Evolutionary conservation across 2,888 invertebrate species (phyloP), one percentile per base, ranked within the genome.

Genomic region (Junonia oenone): DNA sequence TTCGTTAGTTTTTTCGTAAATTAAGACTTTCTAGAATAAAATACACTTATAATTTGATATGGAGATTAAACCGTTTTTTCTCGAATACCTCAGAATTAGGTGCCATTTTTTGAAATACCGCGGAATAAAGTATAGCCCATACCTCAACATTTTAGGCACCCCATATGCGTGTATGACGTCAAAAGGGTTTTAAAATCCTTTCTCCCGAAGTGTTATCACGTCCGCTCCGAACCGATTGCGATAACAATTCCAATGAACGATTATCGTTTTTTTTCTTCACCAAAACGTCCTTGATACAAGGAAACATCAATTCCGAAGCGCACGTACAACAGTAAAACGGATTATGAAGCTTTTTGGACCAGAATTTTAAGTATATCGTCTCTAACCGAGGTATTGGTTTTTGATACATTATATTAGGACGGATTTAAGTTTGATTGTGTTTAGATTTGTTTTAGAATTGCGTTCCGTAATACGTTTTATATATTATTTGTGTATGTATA

Each of bases 161-260:
- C n/a, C n/a, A n/a, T n/a, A n/a, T n/a, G n/a, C n/a, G n/a, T n/a
- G n/a, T n/a, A n/a, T 29, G 26, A 26, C 31, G 37, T 19, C 37
- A 46, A 14, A 11, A 37, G 46, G 13, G 37, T 29, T 40, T 52
- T 35, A 43, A 54, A 54, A 54, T 49, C 54, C 45, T 45, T 19
- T 19, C 27, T 50, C 53, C 26, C 19, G 13, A 43, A 45, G 26
- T 26, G 29, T 38, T 45, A 40, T 56, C 55, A 48, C 52, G 55
- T 51, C 37, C n/a, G n/a, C n/a, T n/a, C 3, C 13, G 43, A 49
- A 50, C 51, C 47, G 53, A 51, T 57, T 52, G 47, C 46, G 52
- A 59, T 58, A 64, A 58, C 57, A 56, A 51, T 61, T 50, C 51
- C 57, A 57, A 51, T 40, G 33, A 61, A 57, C 54, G 56, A 55